Conservation (phyloP, 2,888 invertebrate genomes). For the Lingula anatina region DNA sequence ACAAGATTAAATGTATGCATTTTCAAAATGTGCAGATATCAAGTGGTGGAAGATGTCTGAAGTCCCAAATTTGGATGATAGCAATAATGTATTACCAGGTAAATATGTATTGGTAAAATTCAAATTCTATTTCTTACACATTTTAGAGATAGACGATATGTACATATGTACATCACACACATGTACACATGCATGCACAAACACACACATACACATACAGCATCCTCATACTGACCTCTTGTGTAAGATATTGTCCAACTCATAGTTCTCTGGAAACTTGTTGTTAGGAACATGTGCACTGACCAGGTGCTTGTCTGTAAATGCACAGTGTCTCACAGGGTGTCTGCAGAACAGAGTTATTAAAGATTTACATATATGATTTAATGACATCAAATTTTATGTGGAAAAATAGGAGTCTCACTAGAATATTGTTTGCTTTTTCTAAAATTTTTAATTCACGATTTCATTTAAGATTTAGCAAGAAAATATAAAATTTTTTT, state of each 20-base stretch:
- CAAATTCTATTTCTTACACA: no score
- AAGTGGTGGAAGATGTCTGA: no score
- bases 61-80: no score
- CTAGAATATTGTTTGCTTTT: neutral
- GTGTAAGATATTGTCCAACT: slow-evolving; percentile 15
- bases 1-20: no score
- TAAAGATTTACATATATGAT: neutral
- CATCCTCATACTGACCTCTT: slow-evolving; percentile 16
- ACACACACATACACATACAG: neutral
- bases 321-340: slow-evolving; percentile 37
- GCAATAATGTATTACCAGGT: no score
- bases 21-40: no score
- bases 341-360: slow-evolving; percentile 25
- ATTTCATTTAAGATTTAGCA: no score
- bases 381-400: neutral
- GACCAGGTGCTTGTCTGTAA: slow-evolving; percentile 28
- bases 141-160: no score
- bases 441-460: no score
- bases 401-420: neutral
- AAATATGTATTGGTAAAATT: no score
- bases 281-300: slow-evolving; percentile 35
- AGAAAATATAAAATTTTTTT: no score
- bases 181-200: neutral
- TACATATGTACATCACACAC: neutral
- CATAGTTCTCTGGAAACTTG: slow-evolving; percentile 25